These are phyloP conservation scores for Ardeotis arabs DNA, from an alignment of 2,113 vertebrate genomes.

Conservation along the genomic window DNA sequence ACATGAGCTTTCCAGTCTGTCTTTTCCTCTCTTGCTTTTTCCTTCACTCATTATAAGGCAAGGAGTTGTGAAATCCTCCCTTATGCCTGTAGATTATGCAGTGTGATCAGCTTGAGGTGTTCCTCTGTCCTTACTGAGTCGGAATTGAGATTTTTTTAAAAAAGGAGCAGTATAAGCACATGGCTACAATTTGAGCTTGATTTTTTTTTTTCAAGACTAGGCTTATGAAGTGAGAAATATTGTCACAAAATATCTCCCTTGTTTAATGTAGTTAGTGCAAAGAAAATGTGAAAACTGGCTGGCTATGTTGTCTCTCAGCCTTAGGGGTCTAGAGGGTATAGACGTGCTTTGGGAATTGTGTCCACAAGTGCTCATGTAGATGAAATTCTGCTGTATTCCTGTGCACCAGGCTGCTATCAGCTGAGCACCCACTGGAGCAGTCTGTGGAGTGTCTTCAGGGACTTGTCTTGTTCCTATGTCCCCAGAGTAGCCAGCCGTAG, in stretches of 20 bases:
- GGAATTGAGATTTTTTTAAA: background rate
- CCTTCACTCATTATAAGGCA: background rate
- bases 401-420: background rate
- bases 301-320: background rate
- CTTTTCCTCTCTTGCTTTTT: background rate
- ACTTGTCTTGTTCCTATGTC: background rate
- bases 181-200: background rate
- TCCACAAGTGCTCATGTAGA: background rate
- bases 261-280: background rate
- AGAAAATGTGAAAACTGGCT: background rate
- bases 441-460: background rate
- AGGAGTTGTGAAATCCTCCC: background rate
- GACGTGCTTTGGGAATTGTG: background rate
- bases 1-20: background rate
- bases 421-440: background rate
- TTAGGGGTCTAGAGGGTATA: background rate
- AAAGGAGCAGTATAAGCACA: background rate
- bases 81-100: accelerated
- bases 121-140: background rate
- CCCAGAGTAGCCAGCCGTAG: background rate
- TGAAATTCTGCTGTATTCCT: background rate
- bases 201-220: background rate
- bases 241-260: background rate
- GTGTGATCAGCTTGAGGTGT: background rate
- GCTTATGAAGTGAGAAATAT: background rate